Evolutionary conservation across 1,140 invertebrate species (phyloP).

Genomic region (Lethrus apterus): DNA sequence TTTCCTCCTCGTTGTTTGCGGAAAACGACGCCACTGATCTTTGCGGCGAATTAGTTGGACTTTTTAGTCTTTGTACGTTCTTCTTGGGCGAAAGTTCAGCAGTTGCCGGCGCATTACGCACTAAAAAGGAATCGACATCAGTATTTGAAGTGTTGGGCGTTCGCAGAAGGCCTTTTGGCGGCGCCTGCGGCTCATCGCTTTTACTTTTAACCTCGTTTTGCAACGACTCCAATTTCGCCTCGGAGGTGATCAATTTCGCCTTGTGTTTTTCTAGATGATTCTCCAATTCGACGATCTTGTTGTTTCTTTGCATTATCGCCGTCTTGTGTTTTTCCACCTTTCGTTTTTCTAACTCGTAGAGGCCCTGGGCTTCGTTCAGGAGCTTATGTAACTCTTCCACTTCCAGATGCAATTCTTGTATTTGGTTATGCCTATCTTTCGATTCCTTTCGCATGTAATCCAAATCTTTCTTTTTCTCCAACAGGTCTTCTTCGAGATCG

Average conservation of each 20-base stretch:
- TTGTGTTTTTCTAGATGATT: constrained; percentile 28
- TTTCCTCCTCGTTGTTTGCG: constrained; percentile 5
- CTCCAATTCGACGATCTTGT: constrained; percentile 26
- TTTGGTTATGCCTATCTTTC: constrained; percentile 31
- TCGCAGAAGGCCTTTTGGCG: constrained; percentile 19
- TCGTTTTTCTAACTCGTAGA: constrained; percentile 5
- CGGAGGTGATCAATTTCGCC: constrained; percentile 22
- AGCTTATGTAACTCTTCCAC: constrained; percentile 18
- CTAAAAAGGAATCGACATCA: constrained; percentile 37
- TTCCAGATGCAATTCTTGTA: constrained; percentile 35
- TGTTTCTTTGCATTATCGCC: constrained; percentile 24
- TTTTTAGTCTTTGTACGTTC: not conserved
- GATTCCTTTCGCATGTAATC: constrained; percentile 33
- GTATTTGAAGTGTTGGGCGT: constrained; percentile 22
- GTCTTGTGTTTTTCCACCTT: constrained; percentile 14
- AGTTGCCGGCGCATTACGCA: constrained; percentile 12
- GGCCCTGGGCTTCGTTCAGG: not conserved
- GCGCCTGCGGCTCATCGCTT: constrained; percentile 24
- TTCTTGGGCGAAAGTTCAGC: constrained; percentile 2
- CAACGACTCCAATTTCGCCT: constrained; percentile 26
- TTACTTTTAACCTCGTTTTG: constrained; percentile 24
- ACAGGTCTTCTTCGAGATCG: constrained; percentile 16
- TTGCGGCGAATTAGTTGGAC: not conserved
- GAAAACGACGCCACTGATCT: not conserved
- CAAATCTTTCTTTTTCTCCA: constrained; percentile 12